Base-by-base conservation (phyloP, 2,113 vertebrate genomes). In the Halcyon malimbica region DNA sequence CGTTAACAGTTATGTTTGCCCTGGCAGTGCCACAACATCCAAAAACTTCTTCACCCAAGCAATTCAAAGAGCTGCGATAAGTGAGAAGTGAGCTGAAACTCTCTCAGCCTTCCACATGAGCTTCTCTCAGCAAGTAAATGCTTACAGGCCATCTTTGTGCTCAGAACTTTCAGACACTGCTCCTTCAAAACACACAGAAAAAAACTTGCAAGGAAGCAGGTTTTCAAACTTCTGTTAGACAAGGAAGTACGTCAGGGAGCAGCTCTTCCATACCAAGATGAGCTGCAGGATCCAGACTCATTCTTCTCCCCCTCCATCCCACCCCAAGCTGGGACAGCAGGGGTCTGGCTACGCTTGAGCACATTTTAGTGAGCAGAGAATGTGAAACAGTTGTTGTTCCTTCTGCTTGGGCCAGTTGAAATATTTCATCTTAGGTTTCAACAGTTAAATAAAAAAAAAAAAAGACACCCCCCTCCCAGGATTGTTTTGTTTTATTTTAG, bases 331-430 rank as follows among this genome's bases (percentile, higher is more conserved):
- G 76, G 60, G 50, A 62, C 92, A 95, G 86, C 37, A 1, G 94
- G 93, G 83, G 59, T 41, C 79, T 83, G 88, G 79, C 90, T 81
- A 44, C 0, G 28, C 64, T 39, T 53, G 89, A 93, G 83, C 92
- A 90, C 95, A 96, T 76, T 90, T 89, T 17, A 83, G 86, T 14
- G 33, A 95, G 83, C 89, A 62, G 86, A 74, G 94, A 96, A 92
- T 88, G 63, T 21, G 53, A 90, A 96, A 83, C 90, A 90, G 88
- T 95, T 92, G 93, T 83, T 90, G 64, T 23, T 89, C 65, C 4
- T 85, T 75, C 76, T 62, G 35, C 71, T 86, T 0, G 0, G 79
- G 88, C 85, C 88, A 80, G 79, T 39, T 69, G 83, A 90, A 77
- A 70, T 90, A 69, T 62, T 97, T 94, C 79, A 80, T 83, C 88